These are phyloP conservation scores for Ceratosolen fusciceps DNA, from an alignment of 1,140 invertebrate species.

Conservation along the genomic window DNA sequence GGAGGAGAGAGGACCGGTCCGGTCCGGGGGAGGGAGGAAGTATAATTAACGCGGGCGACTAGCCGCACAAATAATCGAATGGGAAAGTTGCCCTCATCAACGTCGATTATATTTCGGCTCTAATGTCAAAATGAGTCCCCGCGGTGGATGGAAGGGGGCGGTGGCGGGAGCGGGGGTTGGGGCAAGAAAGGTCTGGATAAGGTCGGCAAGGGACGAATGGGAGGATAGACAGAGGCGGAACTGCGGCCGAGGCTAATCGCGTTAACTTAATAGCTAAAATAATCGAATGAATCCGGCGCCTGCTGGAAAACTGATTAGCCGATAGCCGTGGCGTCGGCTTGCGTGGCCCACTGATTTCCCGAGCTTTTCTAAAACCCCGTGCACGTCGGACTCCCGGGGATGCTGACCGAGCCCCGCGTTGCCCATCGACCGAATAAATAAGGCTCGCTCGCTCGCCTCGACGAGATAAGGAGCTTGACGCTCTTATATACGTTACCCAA, in stretches of 20 bases:
- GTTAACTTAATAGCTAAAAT: conserved; percentile 34
- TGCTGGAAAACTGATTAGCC: neutral
- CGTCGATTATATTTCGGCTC: neutral
- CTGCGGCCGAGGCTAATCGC: conserved; percentile 21
- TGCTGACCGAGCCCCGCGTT: neutral
- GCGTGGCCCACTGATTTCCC: neutral
- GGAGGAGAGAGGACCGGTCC: too few species aligned
- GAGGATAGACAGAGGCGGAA: too few species aligned
- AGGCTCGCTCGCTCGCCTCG: too few species aligned
- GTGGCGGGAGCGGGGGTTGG: neutral
- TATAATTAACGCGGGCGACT: neutral
- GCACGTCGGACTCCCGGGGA: neutral
- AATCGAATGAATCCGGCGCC: conserved; percentile 33
- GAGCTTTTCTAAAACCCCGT: neutral
- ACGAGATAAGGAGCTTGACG: too few species aligned
- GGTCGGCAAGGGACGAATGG: too few species aligned
- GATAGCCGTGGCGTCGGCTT: neutral
- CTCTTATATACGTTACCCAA: too few species aligned
- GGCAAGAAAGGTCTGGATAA: too few species aligned
- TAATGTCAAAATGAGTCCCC: neutral
- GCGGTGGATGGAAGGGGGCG: neutral
- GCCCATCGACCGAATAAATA: too few species aligned
- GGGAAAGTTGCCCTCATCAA: conserved; percentile 17
- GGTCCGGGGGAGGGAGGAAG: neutral
- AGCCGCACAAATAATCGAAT: neutral